Conservation (phyloP, 2,113 vertebrate species). For the zebrafish (Danio rerio) region DNA sequence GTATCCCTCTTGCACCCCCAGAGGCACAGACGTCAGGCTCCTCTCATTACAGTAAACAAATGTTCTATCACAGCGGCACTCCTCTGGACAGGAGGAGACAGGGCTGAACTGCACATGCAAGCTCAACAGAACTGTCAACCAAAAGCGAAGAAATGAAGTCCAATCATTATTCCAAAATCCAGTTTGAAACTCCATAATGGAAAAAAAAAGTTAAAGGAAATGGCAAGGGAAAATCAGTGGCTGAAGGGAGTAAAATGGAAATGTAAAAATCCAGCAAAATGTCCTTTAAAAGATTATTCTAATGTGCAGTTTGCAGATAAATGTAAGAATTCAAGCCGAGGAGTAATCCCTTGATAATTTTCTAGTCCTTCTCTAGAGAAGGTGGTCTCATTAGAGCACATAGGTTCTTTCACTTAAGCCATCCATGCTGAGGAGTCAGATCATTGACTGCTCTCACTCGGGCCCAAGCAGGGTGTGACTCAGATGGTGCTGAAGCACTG, state of each 20-base stretch:
- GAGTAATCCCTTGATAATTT: constrained; percentile 77
- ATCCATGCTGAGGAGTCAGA: constrained; percentile 80
- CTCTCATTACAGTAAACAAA: constrained; percentile 99
- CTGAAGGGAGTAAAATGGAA: constrained; percentile 55
- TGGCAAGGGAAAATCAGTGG: constrained; percentile 44
- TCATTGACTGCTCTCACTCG: constrained; percentile 73
- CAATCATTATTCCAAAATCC: constrained; percentile 86
- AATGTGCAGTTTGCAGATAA: constrained; percentile 66
- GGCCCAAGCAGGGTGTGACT: constrained; percentile 67
- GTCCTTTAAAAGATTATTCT: constrained; percentile 71
- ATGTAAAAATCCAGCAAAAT: constrained; percentile 59
- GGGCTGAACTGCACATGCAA: constrained; percentile 85
- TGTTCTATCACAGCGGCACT: constrained; percentile 93
- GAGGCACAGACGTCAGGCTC: constrained; percentile 98
- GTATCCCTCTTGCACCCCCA: constrained; percentile 94
- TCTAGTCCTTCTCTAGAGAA: constrained; percentile 70
- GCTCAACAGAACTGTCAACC: constrained; percentile 88
- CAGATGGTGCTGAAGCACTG: constrained; percentile 62
- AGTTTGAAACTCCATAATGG: constrained; percentile 90
- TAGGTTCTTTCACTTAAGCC: constrained; percentile 76
- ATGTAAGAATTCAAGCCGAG: constrained; percentile 48
- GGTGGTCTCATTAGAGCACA: constrained; percentile 75
- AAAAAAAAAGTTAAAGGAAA: constrained; percentile 40
- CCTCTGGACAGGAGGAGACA: constrained; percentile 84
- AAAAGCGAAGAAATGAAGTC: constrained; percentile 86